These are phyloP conservation scores for Etheostoma perlongum DNA, from an alignment of 2,797 vertebrate genomes.

Conservation along the genomic window DNA sequence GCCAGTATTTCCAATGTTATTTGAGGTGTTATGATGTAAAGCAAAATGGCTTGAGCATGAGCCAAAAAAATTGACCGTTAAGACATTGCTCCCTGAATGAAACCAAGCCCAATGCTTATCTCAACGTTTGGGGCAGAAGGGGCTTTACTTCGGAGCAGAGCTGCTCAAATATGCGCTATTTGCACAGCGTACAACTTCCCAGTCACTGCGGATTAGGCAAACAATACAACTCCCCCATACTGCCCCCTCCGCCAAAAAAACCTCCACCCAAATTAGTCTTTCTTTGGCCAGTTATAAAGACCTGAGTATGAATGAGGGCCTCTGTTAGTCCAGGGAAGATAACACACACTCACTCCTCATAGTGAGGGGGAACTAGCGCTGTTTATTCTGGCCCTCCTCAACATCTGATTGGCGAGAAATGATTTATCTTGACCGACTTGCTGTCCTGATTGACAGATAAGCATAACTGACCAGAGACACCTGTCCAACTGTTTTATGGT, in stretches of 20 bases:
- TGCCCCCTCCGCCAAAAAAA: conserved; percentile 73
- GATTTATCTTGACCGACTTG: conserved; percentile 51
- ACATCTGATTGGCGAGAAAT: conserved; percentile 59
- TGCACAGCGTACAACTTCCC: conserved; percentile 85
- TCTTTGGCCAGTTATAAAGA: conserved; percentile 84
- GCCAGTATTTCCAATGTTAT: conserved; percentile 1
- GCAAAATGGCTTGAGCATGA: conserved; percentile 46
- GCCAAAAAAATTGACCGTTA: conserved; percentile 67
- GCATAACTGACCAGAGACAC: conserved; percentile 53
- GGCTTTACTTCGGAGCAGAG: conserved; percentile 77
- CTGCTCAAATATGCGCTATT: conserved; percentile 85
- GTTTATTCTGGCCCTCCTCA: conserved; percentile 50
- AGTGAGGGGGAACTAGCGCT: conserved; percentile 60
- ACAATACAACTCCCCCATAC: conserved; percentile 80
- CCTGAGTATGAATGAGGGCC: conserved; percentile 81
- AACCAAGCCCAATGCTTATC: conserved; percentile 77
- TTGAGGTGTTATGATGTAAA: conserved; percentile 36
- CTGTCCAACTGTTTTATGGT: conserved; percentile 54
- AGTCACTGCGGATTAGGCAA: conserved; percentile 86
- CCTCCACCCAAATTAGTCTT: conserved; percentile 84
- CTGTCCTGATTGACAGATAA: conserved; percentile 55
- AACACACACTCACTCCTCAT: conserved; percentile 75
- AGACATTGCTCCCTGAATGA: conserved; percentile 60
- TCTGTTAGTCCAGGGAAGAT: conserved; percentile 81
- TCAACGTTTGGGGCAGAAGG: conserved; percentile 80